These are phyloP conservation scores for Petrocephalus sullivani DNA, from an alignment of 2,797 vertebrate species.

Conservation along the genomic window DNA sequence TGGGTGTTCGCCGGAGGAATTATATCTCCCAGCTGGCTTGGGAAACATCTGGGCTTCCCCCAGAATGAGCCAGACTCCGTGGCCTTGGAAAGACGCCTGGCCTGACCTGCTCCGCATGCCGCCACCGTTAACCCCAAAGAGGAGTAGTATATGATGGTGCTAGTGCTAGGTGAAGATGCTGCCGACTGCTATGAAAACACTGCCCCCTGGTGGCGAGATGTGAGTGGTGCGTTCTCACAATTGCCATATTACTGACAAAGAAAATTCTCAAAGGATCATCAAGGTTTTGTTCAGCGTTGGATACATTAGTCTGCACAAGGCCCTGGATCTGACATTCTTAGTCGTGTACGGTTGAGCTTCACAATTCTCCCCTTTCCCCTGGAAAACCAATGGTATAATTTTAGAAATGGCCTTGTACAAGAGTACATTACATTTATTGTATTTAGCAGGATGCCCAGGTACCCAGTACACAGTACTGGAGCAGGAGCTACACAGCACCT, in stretches of 20 bases:
- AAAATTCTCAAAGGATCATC: conserved; percentile 6
- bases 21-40: neutral
- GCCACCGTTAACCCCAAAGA: neutral
- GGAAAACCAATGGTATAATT: neutral
- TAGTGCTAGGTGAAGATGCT: neutral
- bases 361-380: neutral
- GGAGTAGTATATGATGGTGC: neutral
- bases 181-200: conserved; percentile 12
- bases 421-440: neutral
- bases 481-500: neutral
- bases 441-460: neutral
- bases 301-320: neutral
- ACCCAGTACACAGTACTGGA: neutral
- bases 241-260: neutral
- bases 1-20: neutral
- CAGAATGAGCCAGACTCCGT: neutral
- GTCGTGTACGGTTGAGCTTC: neutral
- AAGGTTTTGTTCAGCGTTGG: neutral
- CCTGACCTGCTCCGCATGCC: neutral
- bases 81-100: neutral
- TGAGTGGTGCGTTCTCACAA: neutral
- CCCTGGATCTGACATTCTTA: neutral
- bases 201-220: conserved; percentile 42
- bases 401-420: neutral
- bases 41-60: conserved; percentile 2